These are phyloP conservation scores for Crax fasciolata DNA, from an alignment of 2,797 vertebrate genomes.

Conservation along the genomic window DNA sequence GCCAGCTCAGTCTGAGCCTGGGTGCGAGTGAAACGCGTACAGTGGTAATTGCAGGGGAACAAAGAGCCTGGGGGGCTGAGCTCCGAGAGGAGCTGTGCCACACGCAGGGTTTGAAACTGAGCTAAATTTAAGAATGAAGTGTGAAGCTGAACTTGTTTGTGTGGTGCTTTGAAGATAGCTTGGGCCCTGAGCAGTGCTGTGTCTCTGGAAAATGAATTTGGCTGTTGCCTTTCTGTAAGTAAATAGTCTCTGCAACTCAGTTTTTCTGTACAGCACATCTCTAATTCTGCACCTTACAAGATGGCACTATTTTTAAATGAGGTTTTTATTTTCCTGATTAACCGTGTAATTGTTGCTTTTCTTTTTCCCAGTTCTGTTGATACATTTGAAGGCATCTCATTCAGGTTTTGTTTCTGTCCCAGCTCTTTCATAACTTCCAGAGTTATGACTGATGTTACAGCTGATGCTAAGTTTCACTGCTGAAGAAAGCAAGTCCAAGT, in stretches of 20 bases:
- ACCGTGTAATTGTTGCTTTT: background rate
- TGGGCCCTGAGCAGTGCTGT: background rate
- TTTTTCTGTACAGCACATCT: background rate
- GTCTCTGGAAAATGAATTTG: background rate
- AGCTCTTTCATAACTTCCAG: background rate
- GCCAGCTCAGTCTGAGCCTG: background rate
- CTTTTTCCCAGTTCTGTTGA: conserved; percentile 8
- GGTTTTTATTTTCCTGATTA: conserved; percentile 36
- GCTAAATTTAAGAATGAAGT: background rate
- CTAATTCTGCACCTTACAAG: background rate
- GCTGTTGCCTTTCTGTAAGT: background rate
- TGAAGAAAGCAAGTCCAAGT: background rate
- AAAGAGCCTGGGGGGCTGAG: background rate
- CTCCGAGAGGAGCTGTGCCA: background rate
- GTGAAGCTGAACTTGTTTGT: background rate
- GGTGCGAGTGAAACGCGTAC: fast-evolving
- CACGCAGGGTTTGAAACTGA: background rate
- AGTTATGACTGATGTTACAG: background rate
- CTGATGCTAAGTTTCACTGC: background rate
- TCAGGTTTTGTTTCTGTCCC: background rate
- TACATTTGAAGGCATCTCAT: background rate
- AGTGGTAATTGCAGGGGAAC: background rate
- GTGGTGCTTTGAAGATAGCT: conserved; percentile 9
- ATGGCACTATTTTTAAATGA: conserved; percentile 21
- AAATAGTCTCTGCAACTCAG: background rate